Conservation (phyloP, 2,888 invertebrate genomes). For the Nephrotoma guestfalica region DNA sequence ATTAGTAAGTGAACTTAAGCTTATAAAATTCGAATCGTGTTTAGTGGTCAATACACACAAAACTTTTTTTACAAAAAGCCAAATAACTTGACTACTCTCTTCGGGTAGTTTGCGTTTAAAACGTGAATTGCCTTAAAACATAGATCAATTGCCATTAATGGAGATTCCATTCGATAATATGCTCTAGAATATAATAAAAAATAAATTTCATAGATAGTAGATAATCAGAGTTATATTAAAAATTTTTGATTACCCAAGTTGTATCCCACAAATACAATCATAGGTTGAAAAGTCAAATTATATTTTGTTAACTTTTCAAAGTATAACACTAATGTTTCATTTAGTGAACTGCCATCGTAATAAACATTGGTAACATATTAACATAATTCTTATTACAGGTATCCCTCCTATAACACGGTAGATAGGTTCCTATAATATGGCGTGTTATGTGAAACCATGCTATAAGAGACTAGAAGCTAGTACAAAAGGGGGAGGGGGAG, state of each 20-base stretch:
- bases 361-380: too few species aligned
- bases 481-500: too few species aligned
- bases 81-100: neutral
- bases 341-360: neutral
- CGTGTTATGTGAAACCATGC: too few species aligned
- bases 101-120: neutral
- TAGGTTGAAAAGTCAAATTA: neutral
- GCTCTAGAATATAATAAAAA: neutral
- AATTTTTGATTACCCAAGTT: neutral
- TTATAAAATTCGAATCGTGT: neutral
- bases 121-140: neutral
- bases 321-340: neutral
- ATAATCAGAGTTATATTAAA: neutral
- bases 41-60: neutral
- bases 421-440: too few species aligned
- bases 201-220: neutral
- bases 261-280: neutral
- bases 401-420: too few species aligned
- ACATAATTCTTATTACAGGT: too few species aligned
- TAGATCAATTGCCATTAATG: neutral
- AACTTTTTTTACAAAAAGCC: neutral
- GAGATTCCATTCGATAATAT: neutral
- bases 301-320: neutral
- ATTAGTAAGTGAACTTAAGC: neutral
- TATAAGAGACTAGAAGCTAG: too few species aligned